Conservation (phyloP, 2,113 vertebrate genomes). For the Columba livia region DNA sequence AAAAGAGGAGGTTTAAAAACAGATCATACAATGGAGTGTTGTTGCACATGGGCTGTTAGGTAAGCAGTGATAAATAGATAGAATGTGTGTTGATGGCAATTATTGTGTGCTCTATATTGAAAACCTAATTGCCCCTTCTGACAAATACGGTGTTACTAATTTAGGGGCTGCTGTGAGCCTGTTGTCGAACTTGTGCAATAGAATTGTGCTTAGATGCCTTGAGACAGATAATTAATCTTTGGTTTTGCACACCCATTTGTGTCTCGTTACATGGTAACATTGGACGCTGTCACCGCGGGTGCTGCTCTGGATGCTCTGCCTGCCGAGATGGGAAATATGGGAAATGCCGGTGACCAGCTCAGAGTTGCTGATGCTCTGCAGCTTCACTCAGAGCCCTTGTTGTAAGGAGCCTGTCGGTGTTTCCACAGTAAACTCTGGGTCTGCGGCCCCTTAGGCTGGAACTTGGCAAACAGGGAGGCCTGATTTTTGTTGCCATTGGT, state of each 20-base stretch:
- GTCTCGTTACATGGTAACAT: not conserved
- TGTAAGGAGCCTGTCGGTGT: not conserved
- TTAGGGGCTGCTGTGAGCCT: not conserved
- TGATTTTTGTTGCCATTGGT: fast-evolving
- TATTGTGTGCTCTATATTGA: not conserved
- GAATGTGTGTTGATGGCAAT: not conserved
- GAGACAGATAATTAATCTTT: not conserved
- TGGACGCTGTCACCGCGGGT: fast-evolving
- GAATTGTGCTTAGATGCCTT: not conserved
- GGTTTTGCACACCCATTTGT: fast-evolving
- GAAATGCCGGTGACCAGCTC: not conserved
- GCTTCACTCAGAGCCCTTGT: not conserved
- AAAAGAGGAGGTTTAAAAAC: not conserved
- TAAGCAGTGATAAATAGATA: not conserved
- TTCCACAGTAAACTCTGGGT: not conserved
- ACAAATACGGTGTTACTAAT: not conserved
- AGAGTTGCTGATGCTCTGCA: not conserved
- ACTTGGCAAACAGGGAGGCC: not conserved
- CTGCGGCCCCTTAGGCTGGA: not conserved
- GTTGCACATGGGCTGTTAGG: not conserved
- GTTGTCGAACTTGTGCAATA: fast-evolving
- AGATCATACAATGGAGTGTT: not conserved
- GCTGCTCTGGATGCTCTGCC: fast-evolving
- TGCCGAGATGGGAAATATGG: not conserved
- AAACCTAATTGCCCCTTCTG: not conserved